Conservation (phyloP, 1,140 invertebrate species). For the Choristoneura fumiferana region DNA sequence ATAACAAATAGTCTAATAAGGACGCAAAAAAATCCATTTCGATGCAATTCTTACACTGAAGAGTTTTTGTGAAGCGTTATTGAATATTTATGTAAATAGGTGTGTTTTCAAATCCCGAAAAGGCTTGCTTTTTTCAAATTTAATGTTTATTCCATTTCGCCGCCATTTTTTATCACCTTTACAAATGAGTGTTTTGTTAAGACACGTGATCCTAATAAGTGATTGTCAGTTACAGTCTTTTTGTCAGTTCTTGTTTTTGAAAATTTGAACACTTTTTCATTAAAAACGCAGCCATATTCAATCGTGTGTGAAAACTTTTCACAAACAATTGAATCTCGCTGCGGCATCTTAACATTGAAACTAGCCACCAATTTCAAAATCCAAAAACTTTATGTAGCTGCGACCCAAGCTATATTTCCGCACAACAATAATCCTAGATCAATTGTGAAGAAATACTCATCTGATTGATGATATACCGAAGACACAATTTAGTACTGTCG, state of each 20-base stretch:
- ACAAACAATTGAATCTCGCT: not conserved
- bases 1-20: conserved; percentile 63
- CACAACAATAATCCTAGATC: conserved; percentile 37
- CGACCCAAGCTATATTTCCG: conserved; percentile 21
- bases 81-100: conserved; percentile 21
- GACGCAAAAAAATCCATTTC: conserved; percentile 43
- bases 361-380: conserved; percentile 15
- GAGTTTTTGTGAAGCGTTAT: conserved; percentile 30
- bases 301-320: not conserved
- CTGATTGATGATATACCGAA: conserved; percentile 58
- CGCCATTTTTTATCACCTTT: too few relatives aligned
- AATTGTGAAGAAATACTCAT: conserved; percentile 56
- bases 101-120: not conserved
- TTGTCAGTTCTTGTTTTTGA: too few relatives aligned
- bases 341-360: conserved; percentile 7
- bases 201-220: too few relatives aligned
- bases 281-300: too few relatives aligned
- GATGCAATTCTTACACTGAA: conserved; percentile 35
- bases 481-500: conserved; percentile 39
- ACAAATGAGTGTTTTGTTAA: too few relatives aligned
- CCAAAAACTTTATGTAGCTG: conserved; percentile 6
- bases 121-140: not conserved
- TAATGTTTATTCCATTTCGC: too few relatives aligned
- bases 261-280: too few relatives aligned
- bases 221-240: too few relatives aligned